Conservation (phyloP, 1,140 invertebrate genomes). For the Alviniconcha marisindica region DNA sequence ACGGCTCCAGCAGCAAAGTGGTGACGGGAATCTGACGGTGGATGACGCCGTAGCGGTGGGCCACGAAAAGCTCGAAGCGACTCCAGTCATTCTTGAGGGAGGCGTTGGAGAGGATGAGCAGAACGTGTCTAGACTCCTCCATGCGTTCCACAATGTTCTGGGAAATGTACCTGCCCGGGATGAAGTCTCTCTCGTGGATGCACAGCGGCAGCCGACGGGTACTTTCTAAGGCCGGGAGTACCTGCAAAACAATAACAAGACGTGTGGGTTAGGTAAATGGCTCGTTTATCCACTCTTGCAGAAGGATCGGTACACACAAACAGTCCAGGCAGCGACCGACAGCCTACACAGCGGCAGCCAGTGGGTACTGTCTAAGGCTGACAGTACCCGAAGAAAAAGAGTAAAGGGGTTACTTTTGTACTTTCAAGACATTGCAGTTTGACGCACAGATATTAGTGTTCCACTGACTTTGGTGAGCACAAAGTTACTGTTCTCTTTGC, state of each 20-base stretch:
- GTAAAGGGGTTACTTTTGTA: too few species aligned
- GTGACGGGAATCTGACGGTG: conserved; percentile 23
- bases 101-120: conserved; percentile 41
- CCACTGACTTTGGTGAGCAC: too few species aligned
- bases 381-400: too few species aligned
- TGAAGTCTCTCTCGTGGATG: conserved; percentile 44
- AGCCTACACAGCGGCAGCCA: too few species aligned
- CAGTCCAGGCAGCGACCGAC: too few species aligned
- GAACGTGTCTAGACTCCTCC: conserved; percentile 38
- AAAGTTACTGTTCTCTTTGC: too few species aligned
- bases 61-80: conserved; percentile 41
- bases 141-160: conserved; percentile 43
- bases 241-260: background rate
- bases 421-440: too few species aligned
- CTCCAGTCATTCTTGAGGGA: conserved; percentile 37
- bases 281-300: too few species aligned
- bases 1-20: conserved; percentile 9
- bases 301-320: too few species aligned
- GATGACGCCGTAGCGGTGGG: conserved; percentile 32
- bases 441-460: too few species aligned
- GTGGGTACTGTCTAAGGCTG: too few species aligned
- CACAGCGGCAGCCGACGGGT: conserved; percentile 34
- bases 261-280: too few species aligned
- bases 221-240: conserved; percentile 25
- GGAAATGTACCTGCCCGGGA: conserved; percentile 18